Evolutionary conservation across 2,113 vertebrate genomes (phyloP).

Genomic region (Arothron firmamentum): DNA sequence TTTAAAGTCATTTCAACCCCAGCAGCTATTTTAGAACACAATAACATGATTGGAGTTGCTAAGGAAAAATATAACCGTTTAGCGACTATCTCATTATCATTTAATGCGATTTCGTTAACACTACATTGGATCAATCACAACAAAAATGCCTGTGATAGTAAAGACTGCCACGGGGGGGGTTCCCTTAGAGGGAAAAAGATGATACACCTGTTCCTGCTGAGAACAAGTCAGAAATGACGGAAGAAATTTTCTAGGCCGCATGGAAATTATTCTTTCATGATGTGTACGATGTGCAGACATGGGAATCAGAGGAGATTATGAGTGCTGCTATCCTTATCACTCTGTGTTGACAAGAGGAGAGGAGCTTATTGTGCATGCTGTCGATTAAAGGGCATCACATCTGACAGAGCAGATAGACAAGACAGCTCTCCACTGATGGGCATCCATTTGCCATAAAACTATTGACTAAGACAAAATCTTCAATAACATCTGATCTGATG

Average conservation of each 20-base stretch:
- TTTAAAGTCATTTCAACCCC: no score
- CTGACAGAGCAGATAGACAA: constrained; percentile 38
- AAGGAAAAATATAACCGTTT: no score
- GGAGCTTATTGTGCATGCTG: constrained; percentile 38
- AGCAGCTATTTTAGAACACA: no score
- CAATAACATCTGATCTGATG: background rate
- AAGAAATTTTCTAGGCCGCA: constrained; percentile 39
- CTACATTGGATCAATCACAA: constrained; percentile 24
- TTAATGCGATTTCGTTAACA: constrained; percentile 30
- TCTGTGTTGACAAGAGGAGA: constrained; percentile 51
- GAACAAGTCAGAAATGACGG: constrained; percentile 40
- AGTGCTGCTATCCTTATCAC: constrained; percentile 49
- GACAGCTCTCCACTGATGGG: constrained; percentile 18
- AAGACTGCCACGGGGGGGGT: constrained; percentile 26
- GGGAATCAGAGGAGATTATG: constrained; percentile 51
- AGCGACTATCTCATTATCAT: constrained; percentile 21
- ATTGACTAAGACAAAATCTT: constrained; percentile 31
- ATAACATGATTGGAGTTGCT: no score
- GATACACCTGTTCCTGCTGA: constrained; percentile 30
- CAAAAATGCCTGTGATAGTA: constrained; percentile 21
- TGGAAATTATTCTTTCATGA: constrained; percentile 40
- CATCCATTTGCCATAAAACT: constrained; percentile 33
- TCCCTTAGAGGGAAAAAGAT: constrained; percentile 39
- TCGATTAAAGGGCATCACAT: constrained; percentile 37
- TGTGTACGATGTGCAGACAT: constrained; percentile 23